phyloP scores from a whole-genome alignment of 2,888 invertebrate genomes.

The Drosophila aldrichi region DNA sequence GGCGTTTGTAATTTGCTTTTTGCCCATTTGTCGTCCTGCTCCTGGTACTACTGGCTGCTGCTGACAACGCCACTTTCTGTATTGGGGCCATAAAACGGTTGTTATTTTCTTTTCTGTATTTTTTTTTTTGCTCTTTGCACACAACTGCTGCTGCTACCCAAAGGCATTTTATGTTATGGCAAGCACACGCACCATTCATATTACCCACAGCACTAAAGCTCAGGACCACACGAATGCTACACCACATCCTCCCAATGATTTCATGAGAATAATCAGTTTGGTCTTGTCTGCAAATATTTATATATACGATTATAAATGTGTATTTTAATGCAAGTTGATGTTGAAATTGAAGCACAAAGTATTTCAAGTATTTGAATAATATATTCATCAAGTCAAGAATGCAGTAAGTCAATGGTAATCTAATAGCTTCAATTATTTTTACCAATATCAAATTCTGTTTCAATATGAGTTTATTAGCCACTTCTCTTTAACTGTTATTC shows the following conservation, averaged over 20 bases:
- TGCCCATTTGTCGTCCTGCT: conserved; percentile 47
- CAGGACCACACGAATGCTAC: not conserved
- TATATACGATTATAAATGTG: not conserved
- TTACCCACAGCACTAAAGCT: conserved; percentile 5
- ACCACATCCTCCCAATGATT: conserved; percentile 19
- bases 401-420: not conserved
- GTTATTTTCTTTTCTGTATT: conserved; percentile 34
- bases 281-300: conserved; percentile 10
- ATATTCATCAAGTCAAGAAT: not conserved
- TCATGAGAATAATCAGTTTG: conserved; percentile 63
- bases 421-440: not conserved
- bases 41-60: conserved; percentile 45
- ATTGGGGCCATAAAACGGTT: conserved; percentile 66
- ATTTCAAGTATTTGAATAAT: not conserved
- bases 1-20: conserved; percentile 61
- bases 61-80: conserved; percentile 74
- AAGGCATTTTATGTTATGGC: conserved; percentile 65
- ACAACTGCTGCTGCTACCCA: conserved; percentile 36
- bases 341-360: not conserved
- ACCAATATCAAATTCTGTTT: not conserved
- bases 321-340: not conserved
- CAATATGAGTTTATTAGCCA: not conserved
- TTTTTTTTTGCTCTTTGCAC: conserved; percentile 6
- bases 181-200: conserved; percentile 57
- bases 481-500: not conserved